phyloP scores from a whole-genome alignment of 2,888 invertebrate genomes.

The Tortricodes alternella region DNA sequence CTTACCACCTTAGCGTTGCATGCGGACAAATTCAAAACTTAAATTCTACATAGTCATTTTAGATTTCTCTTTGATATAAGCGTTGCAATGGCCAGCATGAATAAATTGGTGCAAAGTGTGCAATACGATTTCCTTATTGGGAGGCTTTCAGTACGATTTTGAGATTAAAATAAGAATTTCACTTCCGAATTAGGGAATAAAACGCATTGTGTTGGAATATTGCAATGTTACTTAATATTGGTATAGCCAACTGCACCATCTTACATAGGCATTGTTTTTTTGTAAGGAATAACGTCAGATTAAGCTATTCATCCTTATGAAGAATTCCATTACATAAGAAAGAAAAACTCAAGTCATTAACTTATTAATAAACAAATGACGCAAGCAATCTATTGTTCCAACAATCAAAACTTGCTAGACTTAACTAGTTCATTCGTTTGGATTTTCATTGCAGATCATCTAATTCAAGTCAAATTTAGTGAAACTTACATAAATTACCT shows the following conservation, averaged over 20 bases:
- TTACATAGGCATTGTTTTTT: no score
- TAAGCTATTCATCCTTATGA: no score
- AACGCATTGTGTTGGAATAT: slow-evolving; percentile 12
- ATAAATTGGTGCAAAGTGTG: not conserved
- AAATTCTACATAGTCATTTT: not conserved
- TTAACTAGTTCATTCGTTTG: no score
- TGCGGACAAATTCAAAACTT: slow-evolving; percentile 3
- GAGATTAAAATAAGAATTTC: slow-evolving; percentile 20
- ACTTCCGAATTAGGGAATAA: slow-evolving; percentile 9
- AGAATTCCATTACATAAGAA: no score
- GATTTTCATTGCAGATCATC: no score
- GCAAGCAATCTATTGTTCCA: no score
- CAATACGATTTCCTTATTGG: slow-evolving; percentile 13
- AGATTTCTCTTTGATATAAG: not conserved
- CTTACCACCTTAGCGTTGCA: slow-evolving; percentile 3
- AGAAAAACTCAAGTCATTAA: no score
- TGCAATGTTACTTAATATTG: not conserved
- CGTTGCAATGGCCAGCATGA: not conserved
- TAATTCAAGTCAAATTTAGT: not conserved
- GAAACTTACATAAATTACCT: not conserved
- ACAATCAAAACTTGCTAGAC: no score
- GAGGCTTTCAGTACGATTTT: slow-evolving; percentile 6
- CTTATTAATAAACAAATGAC: no score
- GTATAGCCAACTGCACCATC: no score
- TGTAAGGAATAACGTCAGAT: no score